These are phyloP conservation scores for Andrena praecox DNA, from an alignment of 2,888 invertebrate genomes.

Conservation along the genomic window DNA sequence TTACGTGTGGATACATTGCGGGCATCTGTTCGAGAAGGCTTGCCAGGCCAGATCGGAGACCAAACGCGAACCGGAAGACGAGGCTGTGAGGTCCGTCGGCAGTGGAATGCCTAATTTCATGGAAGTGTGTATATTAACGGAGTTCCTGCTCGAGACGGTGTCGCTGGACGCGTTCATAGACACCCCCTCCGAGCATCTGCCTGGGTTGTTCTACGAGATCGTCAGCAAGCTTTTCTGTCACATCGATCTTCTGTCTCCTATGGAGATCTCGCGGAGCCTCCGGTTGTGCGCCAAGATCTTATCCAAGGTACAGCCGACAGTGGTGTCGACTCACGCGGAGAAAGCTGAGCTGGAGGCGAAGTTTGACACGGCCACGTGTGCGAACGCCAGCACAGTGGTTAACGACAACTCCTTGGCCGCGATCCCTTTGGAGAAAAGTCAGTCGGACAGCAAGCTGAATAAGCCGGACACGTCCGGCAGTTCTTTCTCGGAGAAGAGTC, in stretches of 20 bases:
- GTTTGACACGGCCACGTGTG: slow-evolving; percentile 45
- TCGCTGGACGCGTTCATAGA: slow-evolving; percentile 91
- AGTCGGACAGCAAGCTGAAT: slow-evolving; percentile 89
- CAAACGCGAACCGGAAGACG: slow-evolving; percentile 74
- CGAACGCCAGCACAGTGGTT: slow-evolving; percentile 30
- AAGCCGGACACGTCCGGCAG: slow-evolving; percentile 79
- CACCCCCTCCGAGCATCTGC: slow-evolving; percentile 91
- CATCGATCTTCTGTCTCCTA: slow-evolving; percentile 86
- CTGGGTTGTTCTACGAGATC: slow-evolving; percentile 90
- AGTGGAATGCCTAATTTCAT: slow-evolving; percentile 88
- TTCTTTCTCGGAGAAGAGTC: slow-evolving; percentile 78
- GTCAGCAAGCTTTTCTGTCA: slow-evolving; percentile 87
- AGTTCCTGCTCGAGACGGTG: slow-evolving; percentile 91
- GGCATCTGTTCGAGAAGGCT: slow-evolving; percentile 88
- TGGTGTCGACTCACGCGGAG: slow-evolving; percentile 83
- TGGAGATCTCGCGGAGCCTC: slow-evolving; percentile 89
- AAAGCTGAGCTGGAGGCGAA: slow-evolving; percentile 70
- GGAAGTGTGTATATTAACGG: slow-evolving; percentile 90
- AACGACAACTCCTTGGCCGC: slow-evolving; percentile 75
- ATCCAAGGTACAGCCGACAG: slow-evolving; percentile 90
- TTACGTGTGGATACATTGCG: slow-evolving; percentile 94
- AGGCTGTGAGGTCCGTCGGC: slow-evolving; percentile 86
- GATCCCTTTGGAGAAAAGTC: slow-evolving; percentile 87
- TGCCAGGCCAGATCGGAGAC: slow-evolving; percentile 82
- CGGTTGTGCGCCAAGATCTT: slow-evolving; percentile 91